phyloP scores from a whole-genome alignment of 2,113 vertebrate genomes.

The Solenodon paradoxus region DNA sequence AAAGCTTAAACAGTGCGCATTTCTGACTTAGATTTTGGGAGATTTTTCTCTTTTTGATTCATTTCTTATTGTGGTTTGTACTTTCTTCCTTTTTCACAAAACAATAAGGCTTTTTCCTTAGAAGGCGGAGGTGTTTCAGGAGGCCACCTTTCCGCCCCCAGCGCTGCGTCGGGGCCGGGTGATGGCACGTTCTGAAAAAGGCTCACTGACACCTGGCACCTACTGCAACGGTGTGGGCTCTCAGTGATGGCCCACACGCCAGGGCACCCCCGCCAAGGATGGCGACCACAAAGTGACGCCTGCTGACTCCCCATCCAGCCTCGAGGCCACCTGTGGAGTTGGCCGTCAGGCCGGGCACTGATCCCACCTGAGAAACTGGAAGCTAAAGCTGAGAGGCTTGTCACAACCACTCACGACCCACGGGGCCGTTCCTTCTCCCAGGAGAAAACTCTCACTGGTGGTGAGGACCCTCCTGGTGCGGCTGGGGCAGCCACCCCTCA shows the following conservation, averaged over 20 bases:
- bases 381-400: background rate
- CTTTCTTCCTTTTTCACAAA: constrained; percentile 5
- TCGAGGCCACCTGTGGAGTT: background rate
- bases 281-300: background rate
- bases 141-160: background rate
- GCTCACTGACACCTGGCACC: background rate
- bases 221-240: background rate
- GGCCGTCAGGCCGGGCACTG: background rate
- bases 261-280: background rate
- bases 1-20: background rate
- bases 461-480: background rate
- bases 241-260: too few relatives aligned
- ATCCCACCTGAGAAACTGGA: background rate
- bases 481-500: background rate
- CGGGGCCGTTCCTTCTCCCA: background rate
- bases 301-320: too few relatives aligned
- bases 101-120: background rate
- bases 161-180: too few relatives aligned
- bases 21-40: background rate
- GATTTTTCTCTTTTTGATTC: background rate
- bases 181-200: background rate
- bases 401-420: too few relatives aligned
- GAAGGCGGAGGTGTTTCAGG: background rate
- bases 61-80: background rate
- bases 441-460: background rate